Conservation (phyloP, 2,888 invertebrate genomes). For the Tortrix viridana region DNA sequence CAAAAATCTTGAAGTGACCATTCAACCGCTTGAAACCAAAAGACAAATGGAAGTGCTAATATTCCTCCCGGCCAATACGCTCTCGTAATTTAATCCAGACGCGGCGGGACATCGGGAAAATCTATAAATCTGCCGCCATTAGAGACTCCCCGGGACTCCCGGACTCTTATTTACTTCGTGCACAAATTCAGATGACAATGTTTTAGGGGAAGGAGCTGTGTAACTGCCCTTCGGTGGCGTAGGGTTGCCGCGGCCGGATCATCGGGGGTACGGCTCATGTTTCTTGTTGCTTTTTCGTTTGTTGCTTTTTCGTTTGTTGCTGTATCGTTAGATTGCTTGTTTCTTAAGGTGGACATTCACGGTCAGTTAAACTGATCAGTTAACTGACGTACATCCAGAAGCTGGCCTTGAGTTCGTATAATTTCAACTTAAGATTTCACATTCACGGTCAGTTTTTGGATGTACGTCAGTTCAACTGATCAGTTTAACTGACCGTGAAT, state of each 20-base stretch:
- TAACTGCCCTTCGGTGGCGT: constrained; percentile 68
- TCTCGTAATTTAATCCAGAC: constrained; percentile 81
- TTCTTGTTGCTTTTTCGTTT: neutral
- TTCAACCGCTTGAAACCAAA: constrained; percentile 67
- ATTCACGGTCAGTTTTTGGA: no score
- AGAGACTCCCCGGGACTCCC: constrained; percentile 82
- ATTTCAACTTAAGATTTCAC: no score
- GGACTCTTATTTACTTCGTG: constrained; percentile 84
- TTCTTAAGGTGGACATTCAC: no score
- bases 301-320: neutral
- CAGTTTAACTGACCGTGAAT: no score
- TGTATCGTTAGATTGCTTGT: no score
- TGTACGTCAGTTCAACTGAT: no score
- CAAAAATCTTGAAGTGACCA: constrained; percentile 57
- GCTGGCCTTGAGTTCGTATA: no score
- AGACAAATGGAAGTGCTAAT: constrained; percentile 82
- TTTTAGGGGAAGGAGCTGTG: constrained; percentile 82
- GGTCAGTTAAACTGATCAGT: no score
- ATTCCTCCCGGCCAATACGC: constrained; percentile 80
- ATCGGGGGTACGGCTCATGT: constrained; percentile 1
- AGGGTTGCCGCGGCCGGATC: constrained; percentile 60
- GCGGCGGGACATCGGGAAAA: constrained; percentile 80
- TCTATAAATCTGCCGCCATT: constrained; percentile 85
- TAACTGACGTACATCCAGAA: no score
- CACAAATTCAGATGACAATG: constrained; percentile 85